A percentile compares a stretch with the other conserved stretches of the same genome.
Conservation (phyloP, 1,140 invertebrate species). For the Pseudachorutes palmiensis region DNA sequence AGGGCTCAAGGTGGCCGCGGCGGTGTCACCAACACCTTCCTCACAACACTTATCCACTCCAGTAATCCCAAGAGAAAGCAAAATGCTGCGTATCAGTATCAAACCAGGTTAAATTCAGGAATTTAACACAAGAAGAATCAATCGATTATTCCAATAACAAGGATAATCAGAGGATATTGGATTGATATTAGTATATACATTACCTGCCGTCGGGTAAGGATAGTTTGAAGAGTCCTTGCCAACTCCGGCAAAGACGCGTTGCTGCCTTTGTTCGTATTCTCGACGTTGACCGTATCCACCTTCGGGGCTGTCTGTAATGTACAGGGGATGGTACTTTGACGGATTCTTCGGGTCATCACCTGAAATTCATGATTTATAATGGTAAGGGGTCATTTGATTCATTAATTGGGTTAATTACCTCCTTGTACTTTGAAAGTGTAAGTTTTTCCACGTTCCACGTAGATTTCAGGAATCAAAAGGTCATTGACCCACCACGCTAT, state of each 20-base stretch:
- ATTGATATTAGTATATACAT: slow-evolving; percentile 15
- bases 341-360: slow-evolving; percentile 47
- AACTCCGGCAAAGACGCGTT: slow-evolving; percentile 72
- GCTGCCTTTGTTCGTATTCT: slow-evolving; percentile 55
- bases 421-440: slow-evolving; percentile 82
- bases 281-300: slow-evolving; percentile 73
- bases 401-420: slow-evolving; percentile 48
- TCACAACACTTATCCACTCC: not conserved
- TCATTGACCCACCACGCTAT: slow-evolving; percentile 93
- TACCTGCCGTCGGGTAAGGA: slow-evolving; percentile 67
- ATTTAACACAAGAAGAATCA: not conserved
- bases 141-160: too few relatives aligned
- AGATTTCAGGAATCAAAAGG: slow-evolving; percentile 76
- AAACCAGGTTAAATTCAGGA: not conserved
- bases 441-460: slow-evolving; percentile 75
- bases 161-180: too few relatives aligned
- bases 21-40: not conserved
- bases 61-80: not conserved
- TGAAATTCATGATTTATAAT: slow-evolving; percentile 22
- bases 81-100: not conserved
- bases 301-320: slow-evolving; percentile 76
- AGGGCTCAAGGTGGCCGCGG: not conserved
- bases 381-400: too few relatives aligned
- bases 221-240: slow-evolving; percentile 63
- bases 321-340: slow-evolving; percentile 82